These are phyloP conservation scores for Melanerpes aurifrons DNA, from an alignment of 2,113 vertebrate species.

Conservation along the genomic window DNA sequence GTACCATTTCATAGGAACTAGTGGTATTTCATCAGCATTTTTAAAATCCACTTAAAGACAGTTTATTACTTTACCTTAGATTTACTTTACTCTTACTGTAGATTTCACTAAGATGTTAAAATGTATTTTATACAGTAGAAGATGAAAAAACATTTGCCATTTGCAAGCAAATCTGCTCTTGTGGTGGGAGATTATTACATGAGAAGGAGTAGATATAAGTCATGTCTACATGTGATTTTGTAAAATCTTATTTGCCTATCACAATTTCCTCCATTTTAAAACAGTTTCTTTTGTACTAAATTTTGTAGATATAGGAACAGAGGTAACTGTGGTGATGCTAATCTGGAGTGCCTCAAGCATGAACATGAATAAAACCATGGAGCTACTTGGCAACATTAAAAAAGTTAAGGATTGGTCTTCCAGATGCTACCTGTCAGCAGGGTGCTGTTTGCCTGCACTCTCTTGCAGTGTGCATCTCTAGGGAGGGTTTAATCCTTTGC, in stretches of 20 bases:
- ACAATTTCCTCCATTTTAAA: background rate
- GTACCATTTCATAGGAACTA: background rate
- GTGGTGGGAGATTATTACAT: background rate
- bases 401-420: background rate
- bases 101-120: background rate
- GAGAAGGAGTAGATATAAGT: background rate
- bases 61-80: background rate
- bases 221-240: background rate
- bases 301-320: background rate
- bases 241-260: background rate
- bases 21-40: background rate
- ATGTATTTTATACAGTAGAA: background rate
- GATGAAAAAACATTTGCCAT: background rate
- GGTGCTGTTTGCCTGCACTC: background rate
- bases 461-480: background rate
- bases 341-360: background rate
- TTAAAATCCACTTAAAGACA: fast-evolving
- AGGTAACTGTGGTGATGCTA: background rate
- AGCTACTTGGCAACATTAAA: background rate
- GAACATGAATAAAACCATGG: background rate
- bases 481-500: background rate
- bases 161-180: background rate
- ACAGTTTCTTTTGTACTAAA: background rate
- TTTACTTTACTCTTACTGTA: background rate
- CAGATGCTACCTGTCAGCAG: background rate